These are phyloP conservation scores for Crypturellus undulatus DNA, from an alignment of 2,113 vertebrate genomes.

Conservation along the genomic window DNA sequence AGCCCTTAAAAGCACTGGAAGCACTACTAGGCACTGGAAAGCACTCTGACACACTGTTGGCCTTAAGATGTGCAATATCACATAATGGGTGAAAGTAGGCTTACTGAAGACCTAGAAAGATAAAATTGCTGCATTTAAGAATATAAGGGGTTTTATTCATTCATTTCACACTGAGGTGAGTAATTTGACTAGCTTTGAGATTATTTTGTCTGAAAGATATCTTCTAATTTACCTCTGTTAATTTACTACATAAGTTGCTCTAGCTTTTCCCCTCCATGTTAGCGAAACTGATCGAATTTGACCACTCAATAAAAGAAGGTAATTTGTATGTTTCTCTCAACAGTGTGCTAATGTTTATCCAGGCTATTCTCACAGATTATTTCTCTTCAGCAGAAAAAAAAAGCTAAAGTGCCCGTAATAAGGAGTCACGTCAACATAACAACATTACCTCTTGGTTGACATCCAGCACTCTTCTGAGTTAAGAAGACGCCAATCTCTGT, in stretches of 20 bases:
- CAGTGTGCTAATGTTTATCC: not conserved
- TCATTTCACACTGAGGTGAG: not conserved
- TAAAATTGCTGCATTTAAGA: not conserved
- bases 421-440: not conserved
- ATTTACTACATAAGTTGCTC: not conserved
- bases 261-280: not conserved
- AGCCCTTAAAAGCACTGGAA: not conserved
- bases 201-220: not conserved
- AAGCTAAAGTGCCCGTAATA: not conserved
- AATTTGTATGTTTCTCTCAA: not conserved
- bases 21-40: not conserved
- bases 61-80: not conserved
- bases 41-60: accelerated
- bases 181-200: not conserved
- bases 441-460: not conserved
- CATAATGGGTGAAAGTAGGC: not conserved
- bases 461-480: not conserved
- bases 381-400: not conserved
- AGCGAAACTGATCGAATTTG: not conserved
- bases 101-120: not conserved
- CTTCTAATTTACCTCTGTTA: not conserved
- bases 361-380: not conserved
- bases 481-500: not conserved
- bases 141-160: not conserved
- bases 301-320: not conserved